Evolutionary conservation across 2,113 vertebrate species (phyloP).

Genomic region (Ardeotis arabs): DNA sequence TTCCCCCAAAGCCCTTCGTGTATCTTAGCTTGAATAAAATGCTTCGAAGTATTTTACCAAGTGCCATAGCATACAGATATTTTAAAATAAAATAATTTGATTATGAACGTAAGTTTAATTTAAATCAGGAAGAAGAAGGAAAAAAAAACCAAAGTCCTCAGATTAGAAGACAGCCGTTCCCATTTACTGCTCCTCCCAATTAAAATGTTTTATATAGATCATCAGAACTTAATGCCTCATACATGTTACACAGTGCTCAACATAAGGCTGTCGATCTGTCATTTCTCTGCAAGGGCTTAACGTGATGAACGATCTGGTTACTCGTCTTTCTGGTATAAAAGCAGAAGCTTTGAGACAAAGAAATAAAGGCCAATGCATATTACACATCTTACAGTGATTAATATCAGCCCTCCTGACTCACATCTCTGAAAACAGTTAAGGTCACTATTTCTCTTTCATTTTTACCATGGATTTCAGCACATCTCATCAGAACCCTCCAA

Average conservation of each 20-base stretch:
- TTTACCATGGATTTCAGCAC: not conserved
- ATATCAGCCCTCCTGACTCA: not conserved
- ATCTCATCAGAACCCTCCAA: not conserved
- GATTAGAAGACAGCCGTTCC: not conserved
- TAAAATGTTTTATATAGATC: not conserved
- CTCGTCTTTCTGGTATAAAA: slow-evolving; percentile 20
- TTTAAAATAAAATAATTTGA: not conserved
- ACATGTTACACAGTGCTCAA: not conserved
- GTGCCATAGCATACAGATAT: not conserved
- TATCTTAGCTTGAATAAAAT: not conserved
- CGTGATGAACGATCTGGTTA: slow-evolving; percentile 32
- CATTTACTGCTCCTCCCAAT: not conserved
- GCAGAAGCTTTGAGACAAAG: slow-evolving; percentile 51
- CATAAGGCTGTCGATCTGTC: slow-evolving; percentile 29
- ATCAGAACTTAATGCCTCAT: slow-evolving; percentile 20
- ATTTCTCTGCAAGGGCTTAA: not conserved
- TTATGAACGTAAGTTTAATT: not conserved
- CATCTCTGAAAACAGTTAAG: slow-evolving; percentile 24
- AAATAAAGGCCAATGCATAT: slow-evolving; percentile 27
- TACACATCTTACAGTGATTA: not conserved
- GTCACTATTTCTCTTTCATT: not conserved
- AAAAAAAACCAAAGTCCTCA: not conserved
- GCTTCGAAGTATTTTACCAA: not conserved
- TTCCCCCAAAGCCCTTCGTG: not conserved
- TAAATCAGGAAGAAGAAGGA: not conserved